Evolutionary conservation across 1,140 invertebrate species (phyloP).

Genomic region (Lepidurus couesii): DNA sequence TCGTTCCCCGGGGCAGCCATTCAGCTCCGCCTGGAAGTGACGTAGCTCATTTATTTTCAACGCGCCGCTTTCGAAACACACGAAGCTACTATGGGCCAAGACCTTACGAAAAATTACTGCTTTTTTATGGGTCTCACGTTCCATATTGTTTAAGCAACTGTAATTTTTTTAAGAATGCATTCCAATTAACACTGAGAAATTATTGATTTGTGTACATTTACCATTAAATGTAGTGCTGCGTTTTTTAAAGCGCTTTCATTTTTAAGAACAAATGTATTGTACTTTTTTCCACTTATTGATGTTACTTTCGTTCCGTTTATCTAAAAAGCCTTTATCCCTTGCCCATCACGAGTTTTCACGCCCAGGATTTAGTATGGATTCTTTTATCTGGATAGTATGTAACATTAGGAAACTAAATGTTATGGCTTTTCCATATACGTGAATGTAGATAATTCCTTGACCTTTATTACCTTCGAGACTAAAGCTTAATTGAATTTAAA

Average conservation of each 20-base stretch:
- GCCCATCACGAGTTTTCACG: not conserved
- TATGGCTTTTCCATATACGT: too few relatives aligned
- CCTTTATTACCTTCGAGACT: not conserved
- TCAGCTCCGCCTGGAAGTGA: not conserved
- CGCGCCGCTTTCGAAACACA: not conserved
- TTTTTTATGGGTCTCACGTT: not conserved
- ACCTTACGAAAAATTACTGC: not conserved
- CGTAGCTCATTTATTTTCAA: not conserved
- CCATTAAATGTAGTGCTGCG: not conserved
- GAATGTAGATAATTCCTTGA: not conserved
- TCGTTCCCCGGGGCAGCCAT: not conserved
- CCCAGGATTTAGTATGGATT: too few relatives aligned
- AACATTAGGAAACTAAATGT: too few relatives aligned
- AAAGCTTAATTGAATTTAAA: not conserved
- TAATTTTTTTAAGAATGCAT: not conserved
- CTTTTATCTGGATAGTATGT: too few relatives aligned
- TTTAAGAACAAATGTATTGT: not conserved
- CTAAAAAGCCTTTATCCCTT: not conserved
- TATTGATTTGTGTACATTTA: not conserved
- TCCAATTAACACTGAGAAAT: constrained; percentile 1
- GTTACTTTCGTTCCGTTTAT: not conserved
- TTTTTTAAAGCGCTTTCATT: not conserved
- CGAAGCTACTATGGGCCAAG: not conserved
- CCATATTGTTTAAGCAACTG: not conserved
- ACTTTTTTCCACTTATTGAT: not conserved